Evolutionary conservation across 2,797 vertebrate genomes (phyloP), one percentile per base, ranked within the genome.

Genomic region (Molossus molossus): DNA sequence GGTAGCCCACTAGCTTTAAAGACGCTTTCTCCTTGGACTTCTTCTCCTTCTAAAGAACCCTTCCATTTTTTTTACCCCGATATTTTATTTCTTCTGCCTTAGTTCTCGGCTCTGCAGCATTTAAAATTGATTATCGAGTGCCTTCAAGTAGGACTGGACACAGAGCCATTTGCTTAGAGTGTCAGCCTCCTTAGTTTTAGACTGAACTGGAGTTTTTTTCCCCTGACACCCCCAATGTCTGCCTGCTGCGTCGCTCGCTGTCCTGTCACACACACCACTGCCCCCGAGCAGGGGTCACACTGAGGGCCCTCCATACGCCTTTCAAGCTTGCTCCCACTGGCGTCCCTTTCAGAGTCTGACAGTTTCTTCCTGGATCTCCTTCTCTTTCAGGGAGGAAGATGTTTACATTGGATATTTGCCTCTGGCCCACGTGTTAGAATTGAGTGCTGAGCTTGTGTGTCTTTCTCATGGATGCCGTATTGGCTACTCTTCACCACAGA

Each of bases 401-500:
- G 98, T 98, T 4, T 99, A 99, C 80, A 99, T 99, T 57, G 99
- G 99, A 2, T 99, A 99, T 97, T 98, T 99, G 94, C 99, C 99
- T 37, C 98, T 99, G 87, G 99, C 99, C 50, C 99, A 99, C 3
- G 99, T 99, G 9, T 98, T 99, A 96, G 99, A 99, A 97, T 98
- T 99, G 90, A 99, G 99, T 45, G 99, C 99, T 40, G 99, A 99
- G 97, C 98, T 99, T 0, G 98, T 99, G 9, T 99, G 99, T 96
- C 96, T 99, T 73, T 98, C 99, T 67, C 98, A 99, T 0, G 99
- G 99, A 40, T 99, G 99, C 87, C 97, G 99, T 91, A 99, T 99
- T 0, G 99, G 99, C 73, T 99, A 99, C 96, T 99, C 99, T 18
- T 99, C 99, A 0, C 99, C 99, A 84, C 99, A 99, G 97, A 99